Evolutionary conservation across 2,797 vertebrate genomes (phyloP), one percentile per base, ranked within the genome.

Genomic region (Intellagama lesueurii): DNA sequence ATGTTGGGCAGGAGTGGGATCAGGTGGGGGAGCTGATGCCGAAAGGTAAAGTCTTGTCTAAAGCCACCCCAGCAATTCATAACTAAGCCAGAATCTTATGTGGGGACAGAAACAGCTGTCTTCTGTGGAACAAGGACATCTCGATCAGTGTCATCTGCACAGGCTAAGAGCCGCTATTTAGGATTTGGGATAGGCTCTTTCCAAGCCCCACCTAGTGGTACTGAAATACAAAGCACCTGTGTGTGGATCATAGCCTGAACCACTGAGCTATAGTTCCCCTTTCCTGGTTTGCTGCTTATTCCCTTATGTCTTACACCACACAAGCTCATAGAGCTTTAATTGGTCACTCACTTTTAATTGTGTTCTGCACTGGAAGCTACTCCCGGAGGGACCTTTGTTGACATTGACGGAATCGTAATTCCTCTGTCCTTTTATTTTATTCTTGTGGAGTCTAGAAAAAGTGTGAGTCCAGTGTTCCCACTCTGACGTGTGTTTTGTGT

Each of bases 351-450:
- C 73, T 1, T 32, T 88, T 32, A 89, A 86, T 89, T 24, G n/a
- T 40, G n/a, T 69, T 91, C 22, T 35, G 86, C 9, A 0, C 4
- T 70, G 66, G 66, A 70, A 91, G 89, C 75, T 56, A 44, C 1
- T 66, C 70, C 44, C 87, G 66, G 47, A 68, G 4, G 12, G 66
- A 52, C 22, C 70, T 12, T 0, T 81, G 7, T 0, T 35, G 47
- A 82, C 79, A 47, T 0, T 0, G 1, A 30, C 77, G 88, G 91
- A 81, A 64, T 85, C 17, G 60, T 28, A 1, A 87, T 30, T 87
- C 56, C 89, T 76, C 83, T 70, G 2, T n/a, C 30, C 75, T 86
- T 79, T 87, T 56, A 86, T 90, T 70, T 76, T 66, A 44, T 88
- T 28, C 30, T 44, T 12, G 16, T 12, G 32, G 0, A 7, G 32